Percentiles rank a stretch among this genome's conserved stretches.
Conservation (phyloP, 1,140 invertebrate genomes). For the Bombyx mori region DNA sequence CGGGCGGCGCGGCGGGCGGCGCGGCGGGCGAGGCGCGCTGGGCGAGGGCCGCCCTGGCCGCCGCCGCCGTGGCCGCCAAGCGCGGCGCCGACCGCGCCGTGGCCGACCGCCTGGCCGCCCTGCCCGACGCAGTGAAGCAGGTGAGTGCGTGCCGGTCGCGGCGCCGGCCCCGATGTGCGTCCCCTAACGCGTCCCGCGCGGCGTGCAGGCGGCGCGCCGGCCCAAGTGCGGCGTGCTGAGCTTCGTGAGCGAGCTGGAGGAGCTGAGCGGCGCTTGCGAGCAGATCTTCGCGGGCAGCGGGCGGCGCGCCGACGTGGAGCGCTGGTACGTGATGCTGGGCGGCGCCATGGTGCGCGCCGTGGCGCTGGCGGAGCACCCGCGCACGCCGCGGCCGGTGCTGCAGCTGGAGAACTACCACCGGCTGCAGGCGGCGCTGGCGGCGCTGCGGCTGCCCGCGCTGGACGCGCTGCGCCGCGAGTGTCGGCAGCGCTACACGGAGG, state of each 20-base stretch:
- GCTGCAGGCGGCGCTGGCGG: constrained; percentile 88
- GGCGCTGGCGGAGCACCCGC: constrained; percentile 89
- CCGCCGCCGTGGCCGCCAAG: constrained; percentile 83
- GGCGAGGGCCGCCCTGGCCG: constrained; percentile 35
- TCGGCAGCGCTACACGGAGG: constrained; percentile 92
- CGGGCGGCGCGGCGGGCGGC: constrained; percentile 79
- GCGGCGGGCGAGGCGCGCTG: constrained; percentile 90
- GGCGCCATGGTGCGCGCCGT: constrained; percentile 87
- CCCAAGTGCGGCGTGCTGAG: constrained; percentile 92
- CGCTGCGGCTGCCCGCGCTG: constrained; percentile 92
- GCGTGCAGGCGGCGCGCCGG: constrained; percentile 68
- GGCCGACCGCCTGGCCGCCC: constrained; percentile 86
- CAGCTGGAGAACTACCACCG: constrained; percentile 98
- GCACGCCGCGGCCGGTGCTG: constrained; percentile 94
- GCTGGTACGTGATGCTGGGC: constrained; percentile 91
- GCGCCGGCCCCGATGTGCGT: not conserved
- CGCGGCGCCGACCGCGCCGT: constrained; percentile 95
- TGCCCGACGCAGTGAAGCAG: constrained; percentile 82
- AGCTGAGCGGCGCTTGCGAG: constrained; percentile 90
- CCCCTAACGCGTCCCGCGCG: constrained; percentile 11
- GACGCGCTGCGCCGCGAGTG: constrained; percentile 92
- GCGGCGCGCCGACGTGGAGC: constrained; percentile 94
- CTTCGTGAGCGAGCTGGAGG: constrained; percentile 92
- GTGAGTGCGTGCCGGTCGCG: not conserved
- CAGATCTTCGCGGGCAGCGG: constrained; percentile 90